A percentile compares a stretch with the other conserved stretches of the same genome.
These are phyloP conservation scores for Etia nguti DNA, from an alignment of 2,113 vertebrate species.

Conservation along the genomic window DNA sequence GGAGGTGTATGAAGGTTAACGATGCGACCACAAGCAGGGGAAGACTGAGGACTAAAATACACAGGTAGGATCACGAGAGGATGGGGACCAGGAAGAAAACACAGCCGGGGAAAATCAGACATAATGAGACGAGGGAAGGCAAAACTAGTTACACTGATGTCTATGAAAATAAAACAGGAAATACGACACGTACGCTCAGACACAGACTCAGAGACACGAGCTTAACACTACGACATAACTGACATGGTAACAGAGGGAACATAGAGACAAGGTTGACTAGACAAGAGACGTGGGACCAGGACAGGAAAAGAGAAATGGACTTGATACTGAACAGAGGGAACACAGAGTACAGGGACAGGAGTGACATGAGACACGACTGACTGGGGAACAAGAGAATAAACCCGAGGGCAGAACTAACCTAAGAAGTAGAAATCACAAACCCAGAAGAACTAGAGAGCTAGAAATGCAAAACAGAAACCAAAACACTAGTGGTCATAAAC, in stretches of 20 bases:
- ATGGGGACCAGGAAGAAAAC: neutral
- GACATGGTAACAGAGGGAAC: no score
- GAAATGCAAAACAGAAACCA: neutral
- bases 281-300: no score
- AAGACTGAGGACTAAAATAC: neutral
- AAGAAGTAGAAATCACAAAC: neutral
- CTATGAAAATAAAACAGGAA: neutral
- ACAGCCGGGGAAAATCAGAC: neutral
- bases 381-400: neutral
- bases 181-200: neutral
- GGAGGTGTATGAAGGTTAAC: neutral
- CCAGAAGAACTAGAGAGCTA: neutral
- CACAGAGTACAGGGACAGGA: no score
- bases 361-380: neutral
- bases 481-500: neutral
- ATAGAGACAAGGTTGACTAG: no score
- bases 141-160: neutral
- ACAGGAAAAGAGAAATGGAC: no score
- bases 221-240: no score
- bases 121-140: neutral
- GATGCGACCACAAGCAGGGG: neutral
- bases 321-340: no score
- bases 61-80: fast-evolving
- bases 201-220: neutral
- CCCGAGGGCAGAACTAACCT: neutral